A percentile compares a stretch with the other conserved stretches of the same genome.
phyloP scores from a whole-genome alignment of 2,888 invertebrate genomes.

The Julus scanicus region DNA sequence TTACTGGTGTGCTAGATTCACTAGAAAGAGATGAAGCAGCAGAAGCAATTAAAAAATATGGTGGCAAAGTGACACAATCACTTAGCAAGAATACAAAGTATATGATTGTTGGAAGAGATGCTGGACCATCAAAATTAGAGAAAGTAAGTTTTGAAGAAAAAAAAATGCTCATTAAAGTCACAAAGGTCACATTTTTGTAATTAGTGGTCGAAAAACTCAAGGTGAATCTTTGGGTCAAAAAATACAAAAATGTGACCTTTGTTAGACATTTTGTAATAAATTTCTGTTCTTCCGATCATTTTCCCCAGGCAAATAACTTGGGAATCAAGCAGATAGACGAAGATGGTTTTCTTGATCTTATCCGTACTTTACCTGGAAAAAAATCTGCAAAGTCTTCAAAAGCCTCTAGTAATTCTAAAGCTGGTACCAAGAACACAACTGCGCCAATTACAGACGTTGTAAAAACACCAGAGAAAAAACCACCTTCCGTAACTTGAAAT shows the following conservation, averaged over 20 bases:
- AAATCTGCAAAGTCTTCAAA: conserved; percentile 26
- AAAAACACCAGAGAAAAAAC: conserved; percentile 38
- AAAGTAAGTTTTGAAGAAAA: conserved; percentile 70
- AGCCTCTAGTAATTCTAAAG: background rate
- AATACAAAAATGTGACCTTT: too few species aligned
- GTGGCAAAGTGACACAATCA: conserved; percentile 79
- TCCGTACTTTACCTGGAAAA: conserved; percentile 67
- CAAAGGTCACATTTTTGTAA: too few species aligned
- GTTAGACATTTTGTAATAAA: background rate
- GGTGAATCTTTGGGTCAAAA: too few species aligned
- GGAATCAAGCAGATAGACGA: conserved; percentile 81
- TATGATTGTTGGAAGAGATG: conserved; percentile 84
- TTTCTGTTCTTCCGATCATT: conserved; percentile 44
- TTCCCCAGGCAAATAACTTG: conserved; percentile 66
- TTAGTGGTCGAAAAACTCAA: too few species aligned
- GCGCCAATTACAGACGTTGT: background rate
- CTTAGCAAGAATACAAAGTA: conserved; percentile 86
- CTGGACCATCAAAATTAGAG: conserved; percentile 84
- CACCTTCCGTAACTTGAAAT: background rate
- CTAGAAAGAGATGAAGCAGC: conserved; percentile 84
- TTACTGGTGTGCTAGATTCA: conserved; percentile 90
- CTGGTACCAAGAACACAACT: background rate
- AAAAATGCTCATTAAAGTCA: background rate
- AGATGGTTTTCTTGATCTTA: conserved; percentile 83
- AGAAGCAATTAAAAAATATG: conserved; percentile 79